A percentile compares a stretch with the other conserved stretches of the same genome.
phyloP scores from a whole-genome alignment of 2,888 invertebrate species.

The Aleiodes leptofemur region DNA sequence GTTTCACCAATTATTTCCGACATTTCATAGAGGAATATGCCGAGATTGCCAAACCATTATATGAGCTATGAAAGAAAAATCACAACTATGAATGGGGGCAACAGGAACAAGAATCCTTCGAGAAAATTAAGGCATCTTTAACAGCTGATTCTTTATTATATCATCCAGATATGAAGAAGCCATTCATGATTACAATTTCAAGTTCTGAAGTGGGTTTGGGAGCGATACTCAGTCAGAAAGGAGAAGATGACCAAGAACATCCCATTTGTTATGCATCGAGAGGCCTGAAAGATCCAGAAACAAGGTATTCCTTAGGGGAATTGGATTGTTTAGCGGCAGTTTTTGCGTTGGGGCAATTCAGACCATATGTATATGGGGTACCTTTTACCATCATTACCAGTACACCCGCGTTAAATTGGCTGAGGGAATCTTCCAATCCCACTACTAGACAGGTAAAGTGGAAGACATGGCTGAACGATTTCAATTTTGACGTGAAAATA shows the following conservation, averaged over 20 bases:
- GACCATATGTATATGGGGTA: conserved; percentile 9
- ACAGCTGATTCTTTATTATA: conserved; percentile 44
- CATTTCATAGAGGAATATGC: no score
- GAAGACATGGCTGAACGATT: not conserved
- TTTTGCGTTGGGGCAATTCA: conserved; percentile 15
- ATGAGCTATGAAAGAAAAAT: no score
- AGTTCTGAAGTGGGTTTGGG: no score
- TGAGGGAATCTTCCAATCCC: no score
- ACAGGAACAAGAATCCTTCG: no score
- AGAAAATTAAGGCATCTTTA: conserved; percentile 23
- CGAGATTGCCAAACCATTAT: no score
- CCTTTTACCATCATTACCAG: no score
- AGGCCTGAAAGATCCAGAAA: not conserved
- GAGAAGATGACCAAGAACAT: not conserved
- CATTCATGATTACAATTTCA: no score
- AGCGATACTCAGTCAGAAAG: not conserved
- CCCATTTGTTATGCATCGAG: conserved; percentile 27
- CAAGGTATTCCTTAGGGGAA: conserved; percentile 1
- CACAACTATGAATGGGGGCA: no score
- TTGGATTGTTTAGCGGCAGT: conserved; percentile 25
- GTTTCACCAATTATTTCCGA: no score
- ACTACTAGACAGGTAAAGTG: not conserved
- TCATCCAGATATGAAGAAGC: no score
- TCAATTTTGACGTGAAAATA: not conserved
- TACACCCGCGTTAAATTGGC: no score